phyloP scores from a whole-genome alignment of 2,113 vertebrate genomes.

The Melozone crissalis region DNA sequence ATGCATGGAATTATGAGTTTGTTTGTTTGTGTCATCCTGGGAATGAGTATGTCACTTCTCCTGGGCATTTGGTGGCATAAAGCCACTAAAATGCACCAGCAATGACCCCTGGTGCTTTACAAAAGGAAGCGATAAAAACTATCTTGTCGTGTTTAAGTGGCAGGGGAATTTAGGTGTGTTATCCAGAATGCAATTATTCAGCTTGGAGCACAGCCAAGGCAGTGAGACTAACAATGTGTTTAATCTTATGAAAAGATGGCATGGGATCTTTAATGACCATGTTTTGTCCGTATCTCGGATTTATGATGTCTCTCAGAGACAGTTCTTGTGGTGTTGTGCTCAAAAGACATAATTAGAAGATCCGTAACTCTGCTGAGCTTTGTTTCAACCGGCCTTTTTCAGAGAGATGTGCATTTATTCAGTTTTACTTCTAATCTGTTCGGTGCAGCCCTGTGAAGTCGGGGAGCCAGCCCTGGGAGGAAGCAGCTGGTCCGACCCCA shows the following conservation, averaged over 20 bases:
- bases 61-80: background rate
- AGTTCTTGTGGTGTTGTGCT: constrained; percentile 1
- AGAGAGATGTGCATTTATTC: constrained; percentile 33
- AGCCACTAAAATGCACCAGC: background rate
- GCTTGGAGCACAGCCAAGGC: constrained; percentile 39
- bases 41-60: background rate
- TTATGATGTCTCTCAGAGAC: constrained; percentile 32
- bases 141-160: constrained; percentile 13
- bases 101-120: constrained; percentile 10
- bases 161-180: constrained; percentile 42
- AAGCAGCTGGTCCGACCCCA: constrained; percentile 72
- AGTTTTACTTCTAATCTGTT: constrained; percentile 39
- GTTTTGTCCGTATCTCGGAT: constrained; percentile 7
- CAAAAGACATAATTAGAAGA: constrained; percentile 52
- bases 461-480: constrained; percentile 63
- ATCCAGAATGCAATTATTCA: constrained; percentile 39
- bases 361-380: constrained; percentile 15
- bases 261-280: constrained; percentile 32
- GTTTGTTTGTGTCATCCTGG: background rate
- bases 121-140: background rate
- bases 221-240: constrained; percentile 25
- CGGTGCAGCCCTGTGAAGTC: constrained; percentile 55
- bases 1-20: background rate
- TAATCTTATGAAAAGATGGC: constrained; percentile 39
- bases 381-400: constrained; percentile 39